Conservation (phyloP, 2,797 vertebrate species). For the Ambastaia sidthimunki region DNA sequence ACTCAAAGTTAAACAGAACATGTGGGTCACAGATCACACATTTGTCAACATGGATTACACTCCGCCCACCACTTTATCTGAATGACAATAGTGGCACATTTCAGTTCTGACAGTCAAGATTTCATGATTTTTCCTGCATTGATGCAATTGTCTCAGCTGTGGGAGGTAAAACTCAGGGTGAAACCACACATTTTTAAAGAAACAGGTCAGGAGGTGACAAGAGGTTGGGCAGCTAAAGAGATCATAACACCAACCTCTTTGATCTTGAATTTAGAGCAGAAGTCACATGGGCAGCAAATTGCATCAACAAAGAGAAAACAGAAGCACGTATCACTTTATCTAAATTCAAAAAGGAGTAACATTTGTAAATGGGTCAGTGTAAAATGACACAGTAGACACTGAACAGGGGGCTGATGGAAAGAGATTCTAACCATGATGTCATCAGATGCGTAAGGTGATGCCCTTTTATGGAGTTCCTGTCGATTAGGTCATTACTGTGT, state of each 20-base stretch:
- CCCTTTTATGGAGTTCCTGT: slow-evolving; percentile 24
- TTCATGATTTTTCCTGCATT: not conserved
- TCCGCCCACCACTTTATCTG: not conserved
- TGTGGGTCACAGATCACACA: not conserved
- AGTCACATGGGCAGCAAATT: slow-evolving; percentile 83
- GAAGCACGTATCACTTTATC: slow-evolving; percentile 73
- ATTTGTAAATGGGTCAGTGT: not conserved
- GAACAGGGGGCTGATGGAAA: not conserved
- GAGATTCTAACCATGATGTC: slow-evolving; percentile 44
- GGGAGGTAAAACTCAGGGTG: not conserved
- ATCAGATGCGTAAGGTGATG: slow-evolving; percentile 7
- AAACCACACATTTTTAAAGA: not conserved
- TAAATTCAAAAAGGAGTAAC: slow-evolving; percentile 50
- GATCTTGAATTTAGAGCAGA: slow-evolving; percentile 88
- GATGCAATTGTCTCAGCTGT: not conserved
- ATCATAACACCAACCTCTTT: slow-evolving; percentile 88
- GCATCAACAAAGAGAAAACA: slow-evolving; percentile 77
- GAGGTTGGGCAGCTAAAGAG: slow-evolving; percentile 39
- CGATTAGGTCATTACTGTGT: not conserved
- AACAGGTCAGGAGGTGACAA: not conserved
- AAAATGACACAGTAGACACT: slow-evolving; percentile 26
- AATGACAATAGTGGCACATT: not conserved
- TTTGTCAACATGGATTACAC: not conserved
- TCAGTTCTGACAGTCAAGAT: not conserved
- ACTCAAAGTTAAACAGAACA: not conserved